Percentiles rank a stretch among this genome's conserved stretches.
Evolutionary conservation across 2,797 vertebrate species (phyloP).

Genomic region (Graptemys geographica): DNA sequence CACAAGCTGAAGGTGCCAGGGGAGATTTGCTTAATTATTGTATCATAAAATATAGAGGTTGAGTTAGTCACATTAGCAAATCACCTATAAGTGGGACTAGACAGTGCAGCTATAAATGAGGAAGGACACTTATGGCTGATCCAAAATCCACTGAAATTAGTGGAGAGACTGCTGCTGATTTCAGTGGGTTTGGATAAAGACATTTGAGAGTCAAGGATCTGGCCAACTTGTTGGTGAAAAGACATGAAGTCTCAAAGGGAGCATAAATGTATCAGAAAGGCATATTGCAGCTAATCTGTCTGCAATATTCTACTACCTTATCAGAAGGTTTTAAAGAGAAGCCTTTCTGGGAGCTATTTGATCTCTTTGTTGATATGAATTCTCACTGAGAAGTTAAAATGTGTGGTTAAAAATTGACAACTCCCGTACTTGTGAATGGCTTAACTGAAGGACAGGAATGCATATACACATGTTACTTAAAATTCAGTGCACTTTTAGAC

Average conservation of each 20-base stretch:
- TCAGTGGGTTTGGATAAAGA: neutral
- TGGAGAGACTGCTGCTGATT: neutral
- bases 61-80: accelerated
- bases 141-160: neutral
- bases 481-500: conserved; percentile 74
- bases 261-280: neutral
- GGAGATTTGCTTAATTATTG: neutral
- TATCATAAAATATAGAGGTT: neutral
- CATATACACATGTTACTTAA: conserved; percentile 53
- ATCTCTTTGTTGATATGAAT: neutral
- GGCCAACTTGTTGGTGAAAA: neutral
- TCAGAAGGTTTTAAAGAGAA: neutral
- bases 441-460: neutral
- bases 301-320: neutral
- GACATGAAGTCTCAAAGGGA: neutral
- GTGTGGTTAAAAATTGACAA: conserved; percentile 34
- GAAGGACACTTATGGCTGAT: neutral
- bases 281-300: neutral
- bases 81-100: accelerated
- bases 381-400: neutral
- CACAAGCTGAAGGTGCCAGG: accelerated
- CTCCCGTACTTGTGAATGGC: neutral
- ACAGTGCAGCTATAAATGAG: neutral
- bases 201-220: neutral
- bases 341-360: neutral